Evolutionary conservation across 2,888 invertebrate species (phyloP), one percentile per base, ranked within the genome.

Genomic region (Endotricha flammealis): DNA sequence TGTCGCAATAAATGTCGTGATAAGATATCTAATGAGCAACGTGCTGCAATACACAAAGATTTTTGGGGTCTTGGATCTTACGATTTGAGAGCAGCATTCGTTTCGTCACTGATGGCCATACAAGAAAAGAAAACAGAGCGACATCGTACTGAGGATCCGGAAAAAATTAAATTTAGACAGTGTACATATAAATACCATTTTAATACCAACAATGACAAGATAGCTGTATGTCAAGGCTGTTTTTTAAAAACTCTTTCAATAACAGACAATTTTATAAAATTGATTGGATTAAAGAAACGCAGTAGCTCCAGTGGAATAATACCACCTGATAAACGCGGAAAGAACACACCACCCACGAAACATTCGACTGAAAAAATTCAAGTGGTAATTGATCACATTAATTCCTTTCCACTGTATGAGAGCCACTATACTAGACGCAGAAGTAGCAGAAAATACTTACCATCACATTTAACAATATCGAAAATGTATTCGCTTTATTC

Each of bases 361-460:
- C n/a, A n/a, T n/a, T n/a, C n/a, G n/a, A n/a, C n/a, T n/a, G n/a
- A n/a, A n/a, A n/a, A n/a, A n/a, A n/a, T 16, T 16, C 12, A 28
- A 17, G 12, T 12, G 10, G 30, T 25, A 11, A 13, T 30, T 24
- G 29, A 33, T 7, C 36, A 39, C 36, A 39, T 39, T 12, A 17
- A 29, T 31, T 32, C 12, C 23, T 39, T 39, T 13, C 39, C 39
- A n/a, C 36, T 32, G 3, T 37, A 37, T 13, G 37, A 37, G 20
- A 37, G 37, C 13, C 37, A 37, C 14, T 37, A 37, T 20, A 32
- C 32, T 11, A 17, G 39, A 22, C n/a, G 17, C 12, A 29, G 32
- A 9, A 36, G 36, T 25, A n/a, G 28, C 12, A 36, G 36, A 33
- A 40, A 40, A 20, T 40, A 36, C 28, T 32, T 40, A 10, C 29